These are phyloP conservation scores for Notechis scutatus DNA, from an alignment of 2,113 vertebrate species.

Conservation along the genomic window DNA sequence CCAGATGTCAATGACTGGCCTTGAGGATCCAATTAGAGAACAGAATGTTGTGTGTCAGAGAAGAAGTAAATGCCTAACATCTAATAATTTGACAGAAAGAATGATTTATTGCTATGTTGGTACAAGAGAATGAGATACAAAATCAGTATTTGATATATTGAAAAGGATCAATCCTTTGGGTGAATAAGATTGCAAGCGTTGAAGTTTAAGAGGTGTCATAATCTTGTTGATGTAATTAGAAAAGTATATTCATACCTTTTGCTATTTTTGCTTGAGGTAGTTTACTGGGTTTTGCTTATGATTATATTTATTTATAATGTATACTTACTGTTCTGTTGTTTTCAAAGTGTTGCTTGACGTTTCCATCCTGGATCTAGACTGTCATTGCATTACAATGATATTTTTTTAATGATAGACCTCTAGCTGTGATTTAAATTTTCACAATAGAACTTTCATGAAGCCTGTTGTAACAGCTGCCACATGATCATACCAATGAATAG, in stretches of 20 bases:
- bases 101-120: neutral
- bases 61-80: neutral
- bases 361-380: neutral
- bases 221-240: neutral
- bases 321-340: neutral
- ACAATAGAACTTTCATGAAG: neutral
- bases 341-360: neutral
- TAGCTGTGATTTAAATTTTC: neutral
- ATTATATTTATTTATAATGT: neutral
- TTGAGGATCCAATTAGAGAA: constrained; percentile 22
- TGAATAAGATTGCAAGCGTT: neutral
- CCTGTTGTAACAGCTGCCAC: neutral
- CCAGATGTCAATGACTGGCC: constrained; percentile 1
- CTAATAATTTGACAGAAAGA: constrained; percentile 6
- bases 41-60: neutral
- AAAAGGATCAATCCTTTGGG: constrained; percentile 1
- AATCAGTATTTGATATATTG: constrained; percentile 10
- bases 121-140: neutral
- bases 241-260: neutral
- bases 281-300: neutral
- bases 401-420: neutral
- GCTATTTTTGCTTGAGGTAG: neutral
- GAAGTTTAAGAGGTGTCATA: neutral
- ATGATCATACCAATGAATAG: neutral
- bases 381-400: neutral